Evolutionary conservation across 2,888 invertebrate genomes (phyloP), one percentile per base, ranked within the genome.

Genomic region (Eutolmus rufibarbis): DNA sequence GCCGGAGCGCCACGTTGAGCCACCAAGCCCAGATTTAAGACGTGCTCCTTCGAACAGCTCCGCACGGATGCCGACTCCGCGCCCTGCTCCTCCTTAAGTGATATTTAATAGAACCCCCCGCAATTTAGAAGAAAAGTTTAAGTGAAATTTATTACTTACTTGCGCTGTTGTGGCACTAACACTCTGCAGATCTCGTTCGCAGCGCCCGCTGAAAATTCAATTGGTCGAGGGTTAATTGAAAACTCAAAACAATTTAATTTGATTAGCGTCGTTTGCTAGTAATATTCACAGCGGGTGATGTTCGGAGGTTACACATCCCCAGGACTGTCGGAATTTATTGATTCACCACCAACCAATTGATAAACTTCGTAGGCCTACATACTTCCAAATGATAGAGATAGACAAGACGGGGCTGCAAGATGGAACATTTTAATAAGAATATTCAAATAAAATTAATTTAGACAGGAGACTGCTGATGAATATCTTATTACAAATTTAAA

Each of bases 231-330:
- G 85, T 85, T 85, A 85, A 85, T 85, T 85, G 85, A 85, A 85
- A 74, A 85, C 46, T 85, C 85, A 85, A 74, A 85, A 85, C 85
- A 85, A 74, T 74, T 85, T 85, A 74, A 85, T 85, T 85, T 85
- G 85, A 85, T 85, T 85, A 85, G 40, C 74, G 31, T 85, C 85
- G 46, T 43, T 85, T 74, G 74, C n/a, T 74, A 34, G 74, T 74
- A 85, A 74, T 28, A 51, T 74, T 46, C 43, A n/a, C 19, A 34
- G 31, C 57, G 34, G 12, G 51, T 14, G 28, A 40, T 37, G 5
- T 23, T 66, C 12, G 37, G n/a, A 43, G 43, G 37, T 12, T 1
- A 14, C 23, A 3, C 28, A 31, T 1, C 43, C 28, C 43, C 9
- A 3, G 74, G 31, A 40, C 46, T 19, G 46, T 7, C 28, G 43